Evolutionary conservation across 2,888 invertebrate species (phyloP).

Genomic region (Lucinisca nassula): DNA sequence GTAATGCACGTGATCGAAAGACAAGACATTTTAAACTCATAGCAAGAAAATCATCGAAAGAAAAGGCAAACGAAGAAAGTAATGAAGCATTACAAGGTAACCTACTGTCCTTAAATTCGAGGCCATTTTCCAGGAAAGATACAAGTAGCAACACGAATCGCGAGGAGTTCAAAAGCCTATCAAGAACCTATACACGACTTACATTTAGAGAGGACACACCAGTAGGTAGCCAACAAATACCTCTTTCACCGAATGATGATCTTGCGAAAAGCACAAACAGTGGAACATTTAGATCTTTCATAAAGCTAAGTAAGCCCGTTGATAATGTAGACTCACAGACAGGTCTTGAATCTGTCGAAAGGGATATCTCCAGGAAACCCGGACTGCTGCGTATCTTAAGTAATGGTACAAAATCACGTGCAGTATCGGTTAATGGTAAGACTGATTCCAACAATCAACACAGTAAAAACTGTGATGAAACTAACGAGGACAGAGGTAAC

Average conservation of each 20-base stretch:
- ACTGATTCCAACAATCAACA: background rate
- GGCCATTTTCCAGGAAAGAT: background rate
- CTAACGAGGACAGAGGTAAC: background rate
- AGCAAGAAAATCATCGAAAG: conserved; percentile 37
- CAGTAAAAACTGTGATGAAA: background rate
- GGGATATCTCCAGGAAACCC: background rate
- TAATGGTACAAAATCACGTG: background rate
- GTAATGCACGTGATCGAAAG: conserved; percentile 74
- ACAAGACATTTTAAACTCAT: conserved; percentile 77
- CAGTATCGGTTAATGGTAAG: background rate
- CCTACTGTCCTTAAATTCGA: background rate
- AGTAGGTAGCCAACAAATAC: background rate
- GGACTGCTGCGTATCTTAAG: background rate
- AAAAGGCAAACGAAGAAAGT: background rate
- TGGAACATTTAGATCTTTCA: background rate
- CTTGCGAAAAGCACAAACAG: background rate
- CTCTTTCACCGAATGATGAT: background rate
- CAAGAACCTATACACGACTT: background rate
- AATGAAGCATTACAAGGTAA: background rate
- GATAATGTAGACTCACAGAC: background rate
- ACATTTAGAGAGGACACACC: background rate
- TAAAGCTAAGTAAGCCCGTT: background rate
- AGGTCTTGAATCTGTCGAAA: background rate
- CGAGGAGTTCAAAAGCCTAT: background rate
- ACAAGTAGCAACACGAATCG: background rate